Evolutionary conservation across 2,888 invertebrate genomes (phyloP).

Genomic region (Gastrophysa polygoni): DNA sequence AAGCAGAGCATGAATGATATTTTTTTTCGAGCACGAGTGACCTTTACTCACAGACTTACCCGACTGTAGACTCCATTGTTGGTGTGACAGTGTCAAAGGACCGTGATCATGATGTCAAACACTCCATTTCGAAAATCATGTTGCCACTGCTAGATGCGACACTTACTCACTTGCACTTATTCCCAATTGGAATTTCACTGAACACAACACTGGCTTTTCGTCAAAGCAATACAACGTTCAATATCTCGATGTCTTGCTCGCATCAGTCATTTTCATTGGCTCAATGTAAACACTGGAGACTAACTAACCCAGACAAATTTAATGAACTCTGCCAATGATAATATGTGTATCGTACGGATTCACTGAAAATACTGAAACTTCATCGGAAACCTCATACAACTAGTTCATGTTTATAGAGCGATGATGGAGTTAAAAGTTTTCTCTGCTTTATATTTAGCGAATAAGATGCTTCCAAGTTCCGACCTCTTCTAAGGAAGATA

Average conservation of each 20-base stretch:
- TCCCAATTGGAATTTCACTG: slow-evolving; percentile 7
- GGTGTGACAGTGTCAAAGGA: neutral
- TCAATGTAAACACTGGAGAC: slow-evolving; percentile 23
- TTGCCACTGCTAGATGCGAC: neutral
- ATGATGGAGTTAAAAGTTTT: slow-evolving; percentile 44
- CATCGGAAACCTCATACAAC: slow-evolving; percentile 40
- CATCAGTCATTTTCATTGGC: neutral
- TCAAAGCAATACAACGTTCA: neutral
- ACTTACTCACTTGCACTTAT: slow-evolving; percentile 10
- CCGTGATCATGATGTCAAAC: neutral
- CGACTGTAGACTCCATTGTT: neutral
- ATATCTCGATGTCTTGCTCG: no score
- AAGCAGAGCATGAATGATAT: neutral
- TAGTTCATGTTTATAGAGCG: slow-evolving; percentile 47
- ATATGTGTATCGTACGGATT: slow-evolving; percentile 36
- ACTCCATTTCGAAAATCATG: slow-evolving; percentile 6
- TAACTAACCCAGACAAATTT: slow-evolving; percentile 19
- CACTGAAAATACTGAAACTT: slow-evolving; percentile 27
- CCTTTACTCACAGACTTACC: neutral
- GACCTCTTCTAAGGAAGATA: slow-evolving; percentile 51
- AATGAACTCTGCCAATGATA: neutral
- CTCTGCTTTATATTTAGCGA: slow-evolving; percentile 51
- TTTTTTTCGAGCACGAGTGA: neutral
- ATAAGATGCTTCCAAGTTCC: slow-evolving; percentile 44
- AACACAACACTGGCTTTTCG: slow-evolving; percentile 5